Evolutionary conservation across 2,888 invertebrate genomes (phyloP), one percentile per base, ranked within the genome.

Genomic region (Andrena dorsata): DNA sequence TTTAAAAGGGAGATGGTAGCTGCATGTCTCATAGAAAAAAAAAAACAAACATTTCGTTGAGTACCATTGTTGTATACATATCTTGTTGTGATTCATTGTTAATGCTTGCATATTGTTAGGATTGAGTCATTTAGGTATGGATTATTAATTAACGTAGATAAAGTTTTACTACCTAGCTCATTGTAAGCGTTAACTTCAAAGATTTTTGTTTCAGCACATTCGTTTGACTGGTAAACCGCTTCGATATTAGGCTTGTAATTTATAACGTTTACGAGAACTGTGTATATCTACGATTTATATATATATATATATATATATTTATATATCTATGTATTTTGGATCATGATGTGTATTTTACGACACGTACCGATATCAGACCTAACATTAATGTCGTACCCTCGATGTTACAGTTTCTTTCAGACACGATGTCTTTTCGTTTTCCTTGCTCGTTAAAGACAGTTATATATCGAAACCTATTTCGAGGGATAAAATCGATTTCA

Each of bases 51-150:
- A 92, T 92, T 89, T 90, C 90, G 90, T 91, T 92, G 86, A 92
- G 90, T 92, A 92, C 90, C 92, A 93, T 93, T 93, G 92, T 92
- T 93, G 93, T 94, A 93, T 93, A 93, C 93, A 93, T 93, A 94
- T 93, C 92, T 94, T 93, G 94, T 94, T 94, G 93, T 94, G 92
- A 93, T 94, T 94, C 94, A 94, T 94, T 94, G 94, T 94, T 93
- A 94, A 94, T 94, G 94, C 94, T 94, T 94, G 94, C 94, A 93
- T 94, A 93, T 94, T 93, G 92, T 93, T 94, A 94, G 94, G 94
- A 94, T 93, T 93, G 93, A 94, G 93, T 94, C 94, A 94, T 93
- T 94, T 94, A 94, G 94, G 94, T 94, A 94, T 94, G 94, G 93
- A 94, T 92, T 93, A 93, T 93, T 91, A 93, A 92, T 93, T 94